Evolutionary conservation across 2,113 vertebrate species (phyloP).

Genomic region (Toxotes jaculatrix): DNA sequence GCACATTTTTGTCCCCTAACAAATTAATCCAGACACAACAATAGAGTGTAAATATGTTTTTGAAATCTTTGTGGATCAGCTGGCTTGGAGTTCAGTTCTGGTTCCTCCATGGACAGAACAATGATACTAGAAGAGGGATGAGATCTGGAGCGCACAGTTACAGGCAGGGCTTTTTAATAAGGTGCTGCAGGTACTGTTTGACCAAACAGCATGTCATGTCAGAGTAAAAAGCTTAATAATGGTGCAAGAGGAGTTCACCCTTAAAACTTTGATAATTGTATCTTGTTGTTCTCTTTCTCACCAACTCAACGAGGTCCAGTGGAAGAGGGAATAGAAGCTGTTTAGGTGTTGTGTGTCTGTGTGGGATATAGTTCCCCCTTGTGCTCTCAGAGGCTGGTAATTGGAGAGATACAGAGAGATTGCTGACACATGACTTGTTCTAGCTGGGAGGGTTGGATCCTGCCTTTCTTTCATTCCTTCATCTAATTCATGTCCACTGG

Average conservation of each 20-base stretch:
- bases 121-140: not conserved
- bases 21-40: not conserved
- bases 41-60: not conserved
- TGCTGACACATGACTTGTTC: conserved; percentile 71
- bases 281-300: conserved; percentile 31
- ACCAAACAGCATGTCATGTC: not conserved
- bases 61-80: not conserved
- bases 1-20: not conserved
- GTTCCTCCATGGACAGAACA: not conserved
- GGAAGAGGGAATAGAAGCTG: not conserved
- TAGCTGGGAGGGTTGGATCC: conserved; percentile 57
- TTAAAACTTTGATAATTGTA: conserved; percentile 36
- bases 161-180: not conserved
- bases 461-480: conserved; percentile 52
- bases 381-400: conserved; percentile 62
- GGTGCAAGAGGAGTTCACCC: not conserved
- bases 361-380: conserved; percentile 13
- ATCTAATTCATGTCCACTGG: conserved; percentile 56
- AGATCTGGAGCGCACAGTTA: not conserved
- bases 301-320: conserved; percentile 7
- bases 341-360: conserved; percentile 13
- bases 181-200: not conserved
- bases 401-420: conserved; percentile 62
- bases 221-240: not conserved
- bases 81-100: not conserved